phyloP scores from a whole-genome alignment of 2,797 vertebrate genomes.

The Syngnathus rostellatus region DNA sequence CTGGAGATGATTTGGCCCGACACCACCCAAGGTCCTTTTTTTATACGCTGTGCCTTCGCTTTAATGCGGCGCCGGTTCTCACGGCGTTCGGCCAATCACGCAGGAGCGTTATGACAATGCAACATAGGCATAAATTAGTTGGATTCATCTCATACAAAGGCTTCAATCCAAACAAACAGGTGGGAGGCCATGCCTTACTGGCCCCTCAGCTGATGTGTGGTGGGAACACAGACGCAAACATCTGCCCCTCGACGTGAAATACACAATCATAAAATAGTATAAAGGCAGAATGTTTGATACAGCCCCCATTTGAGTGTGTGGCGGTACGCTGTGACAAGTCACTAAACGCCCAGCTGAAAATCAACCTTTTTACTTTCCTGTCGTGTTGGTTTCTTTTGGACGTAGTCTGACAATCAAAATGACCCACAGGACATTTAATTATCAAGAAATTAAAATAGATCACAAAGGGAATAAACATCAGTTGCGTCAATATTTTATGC shows the following conservation, averaged over 20 bases:
- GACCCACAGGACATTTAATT: neutral
- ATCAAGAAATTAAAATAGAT: too few relatives aligned
- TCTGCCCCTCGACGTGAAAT: neutral
- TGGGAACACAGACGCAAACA: slow-evolving; percentile 12
- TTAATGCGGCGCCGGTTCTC: slow-evolving; percentile 63
- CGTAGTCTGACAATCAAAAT: neutral
- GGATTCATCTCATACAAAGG: slow-evolving; percentile 53
- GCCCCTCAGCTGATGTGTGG: slow-evolving; percentile 11
- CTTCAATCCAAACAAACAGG: slow-evolving; percentile 54
- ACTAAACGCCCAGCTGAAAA: neutral
- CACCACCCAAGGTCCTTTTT: slow-evolving; percentile 25
- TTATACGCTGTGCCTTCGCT: slow-evolving; percentile 48
- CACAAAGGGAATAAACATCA: too few relatives aligned
- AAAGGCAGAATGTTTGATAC: too few relatives aligned
- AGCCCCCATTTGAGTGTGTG: too few relatives aligned
- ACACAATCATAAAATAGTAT: too few relatives aligned
- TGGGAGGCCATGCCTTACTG: slow-evolving; percentile 43
- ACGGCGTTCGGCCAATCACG: slow-evolving; percentile 63
- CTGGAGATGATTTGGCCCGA: slow-evolving; percentile 7
- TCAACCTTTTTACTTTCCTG: neutral
- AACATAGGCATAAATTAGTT: slow-evolving; percentile 56
- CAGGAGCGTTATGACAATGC: slow-evolving; percentile 50
- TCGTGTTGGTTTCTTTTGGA: neutral
- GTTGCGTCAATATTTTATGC: too few relatives aligned
- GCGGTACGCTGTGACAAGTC: too few relatives aligned